These are phyloP conservation scores for Cydia splendana DNA, from an alignment of 1,140 invertebrate genomes.

Conservation along the genomic window DNA sequence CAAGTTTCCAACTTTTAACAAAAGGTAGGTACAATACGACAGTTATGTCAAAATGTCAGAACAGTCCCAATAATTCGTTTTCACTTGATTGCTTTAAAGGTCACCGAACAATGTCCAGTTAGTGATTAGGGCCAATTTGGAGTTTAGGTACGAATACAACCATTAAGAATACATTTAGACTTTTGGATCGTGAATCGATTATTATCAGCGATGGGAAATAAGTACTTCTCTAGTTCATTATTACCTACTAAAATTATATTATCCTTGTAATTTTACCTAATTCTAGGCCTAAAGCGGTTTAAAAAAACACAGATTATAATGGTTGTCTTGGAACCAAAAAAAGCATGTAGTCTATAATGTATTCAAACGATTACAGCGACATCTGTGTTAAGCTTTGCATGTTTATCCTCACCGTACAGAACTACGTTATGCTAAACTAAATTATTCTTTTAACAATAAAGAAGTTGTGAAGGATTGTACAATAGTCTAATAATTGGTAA, in stretches of 20 bases:
- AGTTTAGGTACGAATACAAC: not conserved
- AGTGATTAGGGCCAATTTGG: conserved; percentile 6
- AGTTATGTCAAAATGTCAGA: conserved; percentile 13
- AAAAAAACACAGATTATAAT: no score
- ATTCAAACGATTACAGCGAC: no score
- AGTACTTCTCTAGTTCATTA: no score
- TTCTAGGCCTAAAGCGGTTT: no score
- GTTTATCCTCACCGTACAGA: no score
- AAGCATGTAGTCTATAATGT: no score
- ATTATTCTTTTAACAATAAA: not conserved
- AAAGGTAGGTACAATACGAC: not conserved
- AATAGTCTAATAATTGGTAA: not conserved
- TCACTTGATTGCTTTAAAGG: conserved; percentile 21
- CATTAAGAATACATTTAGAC: conserved; percentile 14
- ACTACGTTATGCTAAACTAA: no score
- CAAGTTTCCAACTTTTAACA: not conserved
- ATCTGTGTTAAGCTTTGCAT: no score
- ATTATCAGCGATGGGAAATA: not conserved
- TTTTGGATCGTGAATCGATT: not conserved
- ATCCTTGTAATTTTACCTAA: no score
- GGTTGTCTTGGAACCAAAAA: no score
- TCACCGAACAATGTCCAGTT: conserved; percentile 18
- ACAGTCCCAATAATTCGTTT: conserved; percentile 22
- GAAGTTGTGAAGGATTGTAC: not conserved
- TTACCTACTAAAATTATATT: not conserved